Percentiles rank a stretch among this genome's conserved stretches.
These are phyloP conservation scores for Anniella stebbinsi DNA, from an alignment of 2,797 vertebrate genomes.

Conservation along the genomic window DNA sequence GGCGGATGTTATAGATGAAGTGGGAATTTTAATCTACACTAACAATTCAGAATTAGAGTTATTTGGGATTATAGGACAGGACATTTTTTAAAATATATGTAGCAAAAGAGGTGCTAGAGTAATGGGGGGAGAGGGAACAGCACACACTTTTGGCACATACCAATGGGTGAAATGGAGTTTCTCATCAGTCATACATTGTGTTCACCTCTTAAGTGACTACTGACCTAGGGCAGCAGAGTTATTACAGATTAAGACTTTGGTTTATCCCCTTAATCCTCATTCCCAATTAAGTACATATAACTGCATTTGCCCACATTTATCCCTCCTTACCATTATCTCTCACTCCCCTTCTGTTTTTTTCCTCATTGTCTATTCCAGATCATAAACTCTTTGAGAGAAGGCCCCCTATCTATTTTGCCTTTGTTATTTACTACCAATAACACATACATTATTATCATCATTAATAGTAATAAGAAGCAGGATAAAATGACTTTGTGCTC, in stretches of 20 bases:
- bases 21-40: not conserved
- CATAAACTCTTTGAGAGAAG: not conserved
- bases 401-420: not conserved
- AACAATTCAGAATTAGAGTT: not conserved
- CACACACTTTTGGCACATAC: not conserved
- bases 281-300: not conserved
- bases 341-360: not conserved
- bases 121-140: too few relatives aligned
- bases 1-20: not conserved
- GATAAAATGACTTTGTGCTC: too few relatives aligned
- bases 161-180: not conserved
- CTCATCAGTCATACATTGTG: not conserved
- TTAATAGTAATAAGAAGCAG: not conserved
- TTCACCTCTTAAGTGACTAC: not conserved
- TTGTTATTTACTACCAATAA: not conserved
- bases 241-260: not conserved
- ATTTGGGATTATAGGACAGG: not conserved
- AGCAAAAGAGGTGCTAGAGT: not conserved
- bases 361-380: not conserved
- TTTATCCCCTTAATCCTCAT: not conserved
- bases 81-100: not conserved
- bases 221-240: not conserved
- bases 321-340: not conserved
- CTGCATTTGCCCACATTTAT: not conserved
- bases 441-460: not conserved